Evolutionary conservation across 2,888 invertebrate genomes (phyloP).

Genomic region (Galerucella pusilla): DNA sequence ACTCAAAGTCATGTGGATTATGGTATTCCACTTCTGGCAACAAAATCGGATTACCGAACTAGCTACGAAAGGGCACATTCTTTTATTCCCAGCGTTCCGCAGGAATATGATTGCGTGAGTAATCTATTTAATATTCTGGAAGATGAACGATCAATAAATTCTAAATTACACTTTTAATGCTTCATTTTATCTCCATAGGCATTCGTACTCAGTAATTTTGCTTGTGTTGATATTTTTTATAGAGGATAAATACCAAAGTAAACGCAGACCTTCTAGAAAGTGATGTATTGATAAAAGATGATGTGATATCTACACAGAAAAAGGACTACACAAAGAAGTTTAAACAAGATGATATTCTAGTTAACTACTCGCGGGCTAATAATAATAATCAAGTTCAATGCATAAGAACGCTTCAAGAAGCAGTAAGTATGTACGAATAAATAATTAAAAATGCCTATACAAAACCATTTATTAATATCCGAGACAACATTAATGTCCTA

Average conservation of each 20-base stretch:
- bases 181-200: not conserved
- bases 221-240: conserved; percentile 36
- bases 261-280: conserved; percentile 49
- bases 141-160: too few relatives aligned
- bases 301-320: conserved; percentile 48
- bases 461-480: too few relatives aligned
- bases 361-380: conserved; percentile 40
- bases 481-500: not conserved
- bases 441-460: too few relatives aligned
- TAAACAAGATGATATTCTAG: conserved; percentile 42
- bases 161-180: not conserved
- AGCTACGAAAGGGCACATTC: conserved; percentile 55
- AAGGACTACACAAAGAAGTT: conserved; percentile 49
- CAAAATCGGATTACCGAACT: conserved; percentile 60
- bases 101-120: conserved; percentile 60
- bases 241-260: conserved; percentile 56
- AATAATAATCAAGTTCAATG: conserved; percentile 47
- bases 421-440: conserved; percentile 43
- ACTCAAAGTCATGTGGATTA: conserved; percentile 58
- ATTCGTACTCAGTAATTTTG: not conserved
- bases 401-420: conserved; percentile 55
- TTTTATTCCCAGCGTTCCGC: conserved; percentile 55
- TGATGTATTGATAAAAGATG: conserved; percentile 53
- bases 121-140: not conserved
- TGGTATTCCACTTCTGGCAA: conserved; percentile 58